Percentiles rank a stretch among this genome's conserved stretches.
Evolutionary conservation across 2,113 vertebrate species (phyloP).

Genomic region (Salminus brasiliensis): DNA sequence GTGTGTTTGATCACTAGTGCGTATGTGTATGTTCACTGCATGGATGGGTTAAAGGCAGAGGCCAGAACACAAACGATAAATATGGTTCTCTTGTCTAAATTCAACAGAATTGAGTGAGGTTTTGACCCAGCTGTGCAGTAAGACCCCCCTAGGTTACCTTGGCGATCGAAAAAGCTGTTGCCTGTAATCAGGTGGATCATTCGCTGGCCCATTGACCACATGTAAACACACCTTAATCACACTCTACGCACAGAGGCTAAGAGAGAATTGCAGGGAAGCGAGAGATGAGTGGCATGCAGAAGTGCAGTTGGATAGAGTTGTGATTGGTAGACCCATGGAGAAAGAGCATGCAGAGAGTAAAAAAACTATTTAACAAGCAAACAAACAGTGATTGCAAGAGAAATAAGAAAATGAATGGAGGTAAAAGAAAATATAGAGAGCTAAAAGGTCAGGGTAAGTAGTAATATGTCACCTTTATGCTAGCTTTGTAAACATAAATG

Average conservation of each 20-base stretch:
- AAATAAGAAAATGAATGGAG: not conserved
- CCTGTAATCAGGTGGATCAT: slow-evolving; percentile 55
- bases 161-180: slow-evolving; percentile 40
- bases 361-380: not conserved
- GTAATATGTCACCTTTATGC: not conserved
- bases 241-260: slow-evolving; percentile 41
- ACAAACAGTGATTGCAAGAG: not conserved
- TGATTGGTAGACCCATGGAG: not conserved
- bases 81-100: not conserved
- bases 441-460: not conserved
- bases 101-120: slow-evolving; percentile 52
- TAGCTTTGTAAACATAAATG: no score
- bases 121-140: not conserved
- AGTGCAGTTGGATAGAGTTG: not conserved
- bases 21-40: no score
- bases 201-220: slow-evolving; percentile 28
- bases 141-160: slow-evolving; percentile 46
- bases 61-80: no score
- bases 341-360: not conserved
- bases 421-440: not conserved
- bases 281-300: not conserved
- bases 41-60: no score
- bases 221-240: slow-evolving; percentile 61
- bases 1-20: no score
- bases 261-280: slow-evolving; percentile 27